Base-by-base conservation (phyloP, 1,140 invertebrate genomes). In the Trichonephila inaurata region DNA sequence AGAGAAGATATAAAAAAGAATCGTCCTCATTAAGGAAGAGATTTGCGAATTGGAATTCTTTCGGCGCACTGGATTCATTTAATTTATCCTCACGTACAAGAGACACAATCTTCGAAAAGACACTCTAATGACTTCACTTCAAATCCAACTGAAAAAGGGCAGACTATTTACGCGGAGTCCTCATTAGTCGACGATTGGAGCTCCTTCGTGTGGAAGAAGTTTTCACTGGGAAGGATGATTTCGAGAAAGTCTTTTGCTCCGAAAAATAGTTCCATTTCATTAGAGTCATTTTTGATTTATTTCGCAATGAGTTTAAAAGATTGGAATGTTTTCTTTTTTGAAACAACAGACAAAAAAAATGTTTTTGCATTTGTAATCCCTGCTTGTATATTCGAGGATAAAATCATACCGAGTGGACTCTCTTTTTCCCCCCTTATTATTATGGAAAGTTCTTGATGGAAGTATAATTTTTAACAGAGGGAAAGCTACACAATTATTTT, bases 91-190 rank as follows among this genome's bases (percentile, higher is more conserved):
- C 33, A 77, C 72, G 72, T 77, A 77, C 72, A 77, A 77, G 72
- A 77, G 72, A 77, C 72, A 77, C 24, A 77, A 77, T 77, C 72
- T 69, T n/a, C 66, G n/a, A 69, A 69, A 62, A 69, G 72, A 77
- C 72, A 77, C 72, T 69, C 66, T 77, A 77, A 77, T 77, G 72
- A 77, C 72, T 77, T 77, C 72, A 77, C 72, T 77, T 77, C 28
- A 77, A 12, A 77, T 77, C 72, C 16, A 19, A 33, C 72, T 77
- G 28, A 77, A 77, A 77, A 72, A 77, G 3, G 28, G 28, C 28
- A 77, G 72, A 77, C 72, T 40, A 77, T 77, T 77, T 77, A 77
- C 72, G 72, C 5, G 28, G 51, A 19, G 72, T 10, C 4, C 72
- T 77, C 72, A 77, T 77, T 77, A 77, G 72, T 77, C 12, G 24